Conservation (phyloP, 2,113 vertebrate genomes). For the Seriola rivoliana region DNA sequence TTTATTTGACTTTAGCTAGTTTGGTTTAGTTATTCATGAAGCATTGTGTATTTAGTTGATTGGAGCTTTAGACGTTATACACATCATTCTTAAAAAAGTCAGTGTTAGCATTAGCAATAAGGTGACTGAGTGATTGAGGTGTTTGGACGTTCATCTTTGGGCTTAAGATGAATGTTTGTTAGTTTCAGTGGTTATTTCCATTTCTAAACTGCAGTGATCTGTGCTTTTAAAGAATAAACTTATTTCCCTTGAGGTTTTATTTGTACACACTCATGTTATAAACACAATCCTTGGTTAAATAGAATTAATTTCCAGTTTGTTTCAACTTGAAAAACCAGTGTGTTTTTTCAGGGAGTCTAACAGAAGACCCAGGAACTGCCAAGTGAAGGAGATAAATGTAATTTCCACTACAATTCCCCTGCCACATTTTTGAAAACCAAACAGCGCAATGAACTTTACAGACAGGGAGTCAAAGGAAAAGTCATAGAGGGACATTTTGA, state of each 20-base stretch:
- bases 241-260: slow-evolving; percentile 46
- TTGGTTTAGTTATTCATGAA: not conserved
- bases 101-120: slow-evolving; percentile 4
- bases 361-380: slow-evolving; percentile 51
- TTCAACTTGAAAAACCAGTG: slow-evolving; percentile 28
- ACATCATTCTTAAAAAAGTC: not conserved
- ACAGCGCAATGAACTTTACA: not conserved
- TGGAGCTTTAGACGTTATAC: not conserved
- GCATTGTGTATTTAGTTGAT: too few species aligned
- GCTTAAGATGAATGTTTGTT: not conserved
- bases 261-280: slow-evolving; percentile 22
- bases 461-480: slow-evolving; percentile 10
- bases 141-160: not conserved
- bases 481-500: not conserved
- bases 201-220: slow-evolving; percentile 18
- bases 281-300: slow-evolving; percentile 40
- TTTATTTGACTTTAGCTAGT: not conserved
- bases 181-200: slow-evolving; percentile 3
- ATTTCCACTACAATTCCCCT: slow-evolving; percentile 47
- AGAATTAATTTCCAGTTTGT: slow-evolving; percentile 42
- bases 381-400: slow-evolving; percentile 49
- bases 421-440: slow-evolving; percentile 38
- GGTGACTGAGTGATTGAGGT: not conserved
- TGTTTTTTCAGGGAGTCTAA: slow-evolving; percentile 39
- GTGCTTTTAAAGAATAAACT: slow-evolving; percentile 16